Evolutionary conservation across 2,888 invertebrate genomes (phyloP), one percentile per base, ranked within the genome.

Genomic region (Leucoma salicis): DNA sequence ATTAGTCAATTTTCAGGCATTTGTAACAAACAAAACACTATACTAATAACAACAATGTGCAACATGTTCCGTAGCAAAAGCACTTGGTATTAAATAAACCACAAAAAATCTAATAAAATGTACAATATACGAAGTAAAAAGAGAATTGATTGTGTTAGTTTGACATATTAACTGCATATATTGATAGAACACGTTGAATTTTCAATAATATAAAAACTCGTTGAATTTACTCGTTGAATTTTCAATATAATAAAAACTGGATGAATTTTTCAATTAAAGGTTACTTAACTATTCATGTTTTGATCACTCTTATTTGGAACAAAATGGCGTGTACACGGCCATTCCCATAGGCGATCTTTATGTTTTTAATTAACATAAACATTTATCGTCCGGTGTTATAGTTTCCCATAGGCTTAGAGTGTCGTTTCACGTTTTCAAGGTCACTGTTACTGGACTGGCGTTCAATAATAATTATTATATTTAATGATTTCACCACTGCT

Each of bases 281-380:
- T 40, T 52, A 52, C 28, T 53, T 46, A 40, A 40, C 31, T 46
- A 39, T 37, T 37, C 27, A 11, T 27, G 27, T 27, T 27, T 27
- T 36, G 27, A 39, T 41, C 35, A 45, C 35, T 11, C 14, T 14
- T 11, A 11, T 4, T 14, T 8, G 14, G 29, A n/a, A 29, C 14
- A 2, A 8, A 2, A 2, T 34, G 40, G 70, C 73, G 71, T 72
- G 72, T 55, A 54, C 28, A 48, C 37, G 41, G 50, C 45, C 58
- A 57, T 53, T 65, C 53, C 50, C 41, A 35, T 40, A 56, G 57
- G 59, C 66, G 66, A 70, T 74, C 64, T 75, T 73, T 70, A 69
- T 66, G 65, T 57, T 60, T 62, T 71, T 66, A 71, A 75, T 76
- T 75, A 71, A 65, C 69, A 68, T 70, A 69, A 69, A 60, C 67